Base-by-base conservation (phyloP, 2,888 invertebrate species). In the Chymomyza caudatula region DNA sequence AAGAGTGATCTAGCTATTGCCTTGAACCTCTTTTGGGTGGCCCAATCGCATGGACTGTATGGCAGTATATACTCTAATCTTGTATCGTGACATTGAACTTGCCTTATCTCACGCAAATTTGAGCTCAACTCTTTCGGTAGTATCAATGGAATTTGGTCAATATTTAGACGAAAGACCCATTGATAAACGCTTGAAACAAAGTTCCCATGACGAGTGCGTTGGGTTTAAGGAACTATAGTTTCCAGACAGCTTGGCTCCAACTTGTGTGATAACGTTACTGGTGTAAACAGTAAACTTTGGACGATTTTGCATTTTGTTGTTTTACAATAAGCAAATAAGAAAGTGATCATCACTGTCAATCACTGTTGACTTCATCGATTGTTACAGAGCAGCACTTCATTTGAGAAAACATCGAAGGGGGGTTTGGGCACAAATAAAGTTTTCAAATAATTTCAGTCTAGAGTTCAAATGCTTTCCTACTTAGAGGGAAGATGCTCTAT, bases 1-100 rank as follows among this genome's bases (percentile, higher is more conserved):
- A 87, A 88, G 78, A 76, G 55, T 67, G 59, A 65, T 83, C 67
- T 17, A 25, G 0, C 3, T 66, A 49, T 51, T 51, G 52, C 22
- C 3, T 49, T 37, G 43, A 20, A 29, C 29, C 49, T 58, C 60
- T 44, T 54, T 44, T 60, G 71, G 70, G 71, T 57, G 63, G 51
- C 37, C 44, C 47, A 19, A 2, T n/a, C n/a, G n/a, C n/a, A n/a
- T n/a, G n/a, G n/a, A n/a, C n/a, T n/a, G n/a, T n/a, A n/a, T n/a
- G n/a, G n/a, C n/a, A n/a, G n/a, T n/a, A 60, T 11, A 11, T 4
- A 19, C 11, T 37, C 44, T 37, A 61, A 71, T 58, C 66, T 52
- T 71, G 58, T 23, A 17, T 49, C 54, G 53, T 58, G 42, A 43
- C 43, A 53, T 25, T 51, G 69, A 69, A 58, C 63, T 15, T 37